Base-by-base conservation (phyloP, 2,888 invertebrate genomes). In the Drosophila borborema region DNA sequence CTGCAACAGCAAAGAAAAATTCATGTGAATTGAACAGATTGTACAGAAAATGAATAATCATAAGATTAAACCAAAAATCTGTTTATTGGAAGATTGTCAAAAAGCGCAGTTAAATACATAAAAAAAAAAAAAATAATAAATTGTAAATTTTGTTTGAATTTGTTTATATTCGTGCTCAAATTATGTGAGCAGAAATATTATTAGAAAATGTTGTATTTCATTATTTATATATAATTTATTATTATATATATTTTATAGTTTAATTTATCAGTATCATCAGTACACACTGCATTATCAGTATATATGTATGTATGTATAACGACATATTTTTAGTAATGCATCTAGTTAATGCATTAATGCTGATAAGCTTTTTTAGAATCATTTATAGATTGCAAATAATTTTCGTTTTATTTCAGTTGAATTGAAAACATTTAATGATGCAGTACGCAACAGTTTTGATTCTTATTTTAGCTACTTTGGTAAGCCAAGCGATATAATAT, bases 351-450 rank as follows among this genome's bases (percentile, higher is more conserved):
- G 63, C 16, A 34, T 16, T 20, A 36, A 34, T 36, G 68, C 38
- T 56, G 20, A 43, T 43, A 45, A 58, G 68, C 43, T 38, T 12
- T 12, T 12, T 6, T 20, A 1, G 10, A 43, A 41, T 36, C 56
- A 53, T 40, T 55, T 67, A 58, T 51, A 68, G 46, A 28, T n/a
- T 18, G 31, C 40, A 31, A 28, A 31, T 18, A 10, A 14, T 10
- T n/a, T 14, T 38, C 3, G 10, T 7, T 36, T 10, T 2, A 10
- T 18, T n/a, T 69, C 43, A 70, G 60, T 68, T 48, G 18, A 18
- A 10, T n/a, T 16, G 10, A 40, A 9, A 18, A 2, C n/a, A n/a
- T 45, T 31, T 9, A n/a, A 72, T 54, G 41, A 72, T 72, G 64
- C 64, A 31, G 3, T 43, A 8, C 58, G 40, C 14, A 12, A 41